Evolutionary conservation across 1,140 invertebrate species (phyloP).

Genomic region (Drosophila bocki): DNA sequence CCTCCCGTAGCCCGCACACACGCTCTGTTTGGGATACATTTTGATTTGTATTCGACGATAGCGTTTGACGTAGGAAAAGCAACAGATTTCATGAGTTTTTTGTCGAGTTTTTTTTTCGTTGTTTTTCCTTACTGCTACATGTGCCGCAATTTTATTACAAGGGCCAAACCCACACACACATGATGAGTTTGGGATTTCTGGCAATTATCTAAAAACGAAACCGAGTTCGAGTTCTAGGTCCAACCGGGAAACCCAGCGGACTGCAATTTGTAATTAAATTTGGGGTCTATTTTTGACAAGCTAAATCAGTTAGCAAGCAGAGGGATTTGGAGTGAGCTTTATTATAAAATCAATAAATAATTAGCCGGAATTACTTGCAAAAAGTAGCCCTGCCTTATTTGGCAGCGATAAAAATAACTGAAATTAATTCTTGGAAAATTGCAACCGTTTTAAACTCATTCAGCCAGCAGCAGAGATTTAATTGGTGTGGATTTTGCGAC

Average conservation of each 20-base stretch:
- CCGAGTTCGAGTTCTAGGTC: constrained; percentile 27
- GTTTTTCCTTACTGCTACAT: constrained; percentile 44
- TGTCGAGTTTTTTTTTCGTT: constrained; percentile 29
- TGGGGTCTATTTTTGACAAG: constrained; percentile 28
- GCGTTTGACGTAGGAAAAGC: constrained; percentile 77
- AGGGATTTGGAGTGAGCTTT: background rate
- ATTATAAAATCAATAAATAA: constrained; percentile 30
- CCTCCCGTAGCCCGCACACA: constrained; percentile 5
- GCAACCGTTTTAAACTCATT: background rate
- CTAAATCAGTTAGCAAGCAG: constrained; percentile 14
- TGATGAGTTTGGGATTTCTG: constrained; percentile 44
- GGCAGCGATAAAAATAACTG: background rate
- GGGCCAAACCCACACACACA: constrained; percentile 17
- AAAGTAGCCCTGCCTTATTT: background rate
- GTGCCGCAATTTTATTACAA: constrained; percentile 70
- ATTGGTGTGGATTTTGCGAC: background rate
- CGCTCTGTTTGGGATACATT: constrained; percentile 44
- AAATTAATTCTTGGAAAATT: background rate
- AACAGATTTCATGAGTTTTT: constrained; percentile 64
- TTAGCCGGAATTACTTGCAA: background rate
- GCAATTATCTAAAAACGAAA: constrained; percentile 54
- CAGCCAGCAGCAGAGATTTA: background rate
- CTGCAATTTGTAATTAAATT: constrained; percentile 50
- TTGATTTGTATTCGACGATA: constrained; percentile 71
- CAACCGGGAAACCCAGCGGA: background rate